These are phyloP conservation scores for Petrolisthes cinctipes DNA, from an alignment of 2,888 invertebrate genomes.

Conservation along the genomic window DNA sequence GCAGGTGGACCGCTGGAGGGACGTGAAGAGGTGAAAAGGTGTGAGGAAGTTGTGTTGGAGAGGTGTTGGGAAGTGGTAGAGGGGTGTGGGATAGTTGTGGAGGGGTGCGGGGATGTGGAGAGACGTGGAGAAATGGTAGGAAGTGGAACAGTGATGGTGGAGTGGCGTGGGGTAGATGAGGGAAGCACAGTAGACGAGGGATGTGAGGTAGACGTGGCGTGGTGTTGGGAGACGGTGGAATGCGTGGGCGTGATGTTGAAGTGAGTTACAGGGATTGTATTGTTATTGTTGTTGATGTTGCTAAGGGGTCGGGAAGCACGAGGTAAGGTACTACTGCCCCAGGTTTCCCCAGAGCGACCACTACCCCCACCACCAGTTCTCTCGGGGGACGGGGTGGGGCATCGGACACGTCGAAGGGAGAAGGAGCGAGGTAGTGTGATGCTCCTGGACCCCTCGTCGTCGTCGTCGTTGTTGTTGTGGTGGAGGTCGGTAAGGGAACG, in stretches of 20 bases:
- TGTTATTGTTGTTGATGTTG: too few relatives aligned
- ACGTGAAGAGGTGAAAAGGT: neutral
- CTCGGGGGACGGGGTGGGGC: neutral
- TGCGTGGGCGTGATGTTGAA: too few relatives aligned
- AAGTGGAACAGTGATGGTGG: neutral
- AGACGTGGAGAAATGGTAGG: neutral
- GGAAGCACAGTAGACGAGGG: too few relatives aligned
- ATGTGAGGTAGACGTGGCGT: too few relatives aligned
- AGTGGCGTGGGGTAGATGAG: too few relatives aligned
- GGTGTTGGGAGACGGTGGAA: too few relatives aligned
- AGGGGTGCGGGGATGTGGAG: neutral
- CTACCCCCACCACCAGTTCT: too few relatives aligned
- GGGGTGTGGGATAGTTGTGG: neutral
- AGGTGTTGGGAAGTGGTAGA: neutral
- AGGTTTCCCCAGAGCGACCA: neutral
- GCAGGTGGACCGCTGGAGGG: slow-evolving; percentile 15
- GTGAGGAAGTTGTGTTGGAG: neutral
- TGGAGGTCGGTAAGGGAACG: slow-evolving; percentile 7
- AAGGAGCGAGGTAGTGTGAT: slow-evolving; percentile 11
- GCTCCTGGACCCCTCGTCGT: neutral
- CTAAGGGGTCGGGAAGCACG: neutral
- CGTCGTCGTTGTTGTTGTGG: neutral
- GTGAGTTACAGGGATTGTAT: too few relatives aligned
- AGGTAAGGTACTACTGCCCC: slow-evolving; percentile 19
- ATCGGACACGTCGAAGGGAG: neutral